phyloP scores from a whole-genome alignment of 2,113 vertebrate species.

The Falco punctatus region DNA sequence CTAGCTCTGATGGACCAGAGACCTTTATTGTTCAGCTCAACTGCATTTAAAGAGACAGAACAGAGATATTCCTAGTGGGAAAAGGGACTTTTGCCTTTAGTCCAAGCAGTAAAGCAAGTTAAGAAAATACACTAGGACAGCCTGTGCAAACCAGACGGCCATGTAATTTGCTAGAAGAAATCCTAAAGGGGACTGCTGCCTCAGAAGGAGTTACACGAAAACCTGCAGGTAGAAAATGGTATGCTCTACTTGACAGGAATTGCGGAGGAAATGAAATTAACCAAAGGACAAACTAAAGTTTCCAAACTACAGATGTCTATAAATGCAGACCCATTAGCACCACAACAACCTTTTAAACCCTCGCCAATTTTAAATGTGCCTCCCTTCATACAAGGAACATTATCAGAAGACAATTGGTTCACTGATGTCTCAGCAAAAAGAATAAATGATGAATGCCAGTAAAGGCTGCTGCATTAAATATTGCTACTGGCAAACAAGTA shows the following conservation, averaged over 20 bases:
- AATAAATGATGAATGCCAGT: not conserved
- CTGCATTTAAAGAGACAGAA: not conserved
- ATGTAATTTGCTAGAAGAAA: not conserved
- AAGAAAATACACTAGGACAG: not conserved
- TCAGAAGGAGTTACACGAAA: not conserved
- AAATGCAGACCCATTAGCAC: not conserved
- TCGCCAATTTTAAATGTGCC: not conserved
- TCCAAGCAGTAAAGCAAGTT: not conserved
- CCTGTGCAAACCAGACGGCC: not conserved
- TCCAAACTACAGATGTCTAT: not conserved
- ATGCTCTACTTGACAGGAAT: too few relatives aligned
- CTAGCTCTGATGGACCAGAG: not conserved
- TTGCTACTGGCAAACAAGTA: not conserved
- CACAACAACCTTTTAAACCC: not conserved
- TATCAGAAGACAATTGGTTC: not conserved
- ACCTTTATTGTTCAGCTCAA: not conserved
- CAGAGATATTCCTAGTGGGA: not conserved
- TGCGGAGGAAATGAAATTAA: not conserved
- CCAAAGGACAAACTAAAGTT: not conserved
- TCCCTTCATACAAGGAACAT: not conserved
- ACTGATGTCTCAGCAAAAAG: not conserved
- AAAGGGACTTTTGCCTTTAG: not conserved
- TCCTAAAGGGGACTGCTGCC: not conserved
- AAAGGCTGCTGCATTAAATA: not conserved
- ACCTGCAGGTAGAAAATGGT: not conserved